phyloP scores from a whole-genome alignment of 2,888 invertebrate species.

The Ectemnius cavifrons region DNA sequence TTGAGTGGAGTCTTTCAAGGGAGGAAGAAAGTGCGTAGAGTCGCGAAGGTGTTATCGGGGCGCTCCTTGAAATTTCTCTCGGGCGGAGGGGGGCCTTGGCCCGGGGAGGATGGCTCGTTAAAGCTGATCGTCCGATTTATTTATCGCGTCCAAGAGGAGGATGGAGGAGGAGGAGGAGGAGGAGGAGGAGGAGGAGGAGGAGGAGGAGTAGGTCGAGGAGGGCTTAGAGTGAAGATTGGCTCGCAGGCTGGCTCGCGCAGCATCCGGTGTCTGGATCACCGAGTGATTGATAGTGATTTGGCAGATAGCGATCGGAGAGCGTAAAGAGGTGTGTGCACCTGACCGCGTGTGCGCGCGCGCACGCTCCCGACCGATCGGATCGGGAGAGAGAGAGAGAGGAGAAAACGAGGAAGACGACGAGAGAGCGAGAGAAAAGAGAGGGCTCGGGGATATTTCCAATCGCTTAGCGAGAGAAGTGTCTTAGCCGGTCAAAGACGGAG shows the following conservation, averaged over 20 bases:
- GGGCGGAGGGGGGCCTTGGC: neutral
- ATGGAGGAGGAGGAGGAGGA: conserved; percentile 23
- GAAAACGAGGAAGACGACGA: conserved; percentile 4
- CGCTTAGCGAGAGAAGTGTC: conserved; percentile 7
- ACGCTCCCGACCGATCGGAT: conserved; percentile 14
- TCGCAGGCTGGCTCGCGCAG: conserved; percentile 52
- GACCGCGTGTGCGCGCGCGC: conserved; percentile 53
- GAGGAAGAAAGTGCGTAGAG: neutral
- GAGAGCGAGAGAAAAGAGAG: conserved; percentile 16
- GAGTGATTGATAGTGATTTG: conserved; percentile 74
- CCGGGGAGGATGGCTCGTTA: conserved; percentile 46
- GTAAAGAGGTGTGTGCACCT: conserved; percentile 62
- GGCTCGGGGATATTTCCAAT: conserved; percentile 6
- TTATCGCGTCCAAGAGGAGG: conserved; percentile 58
- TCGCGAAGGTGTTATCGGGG: neutral
- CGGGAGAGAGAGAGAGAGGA: conserved; percentile 1
- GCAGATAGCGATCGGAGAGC: conserved; percentile 71
- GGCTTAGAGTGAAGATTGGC: conserved; percentile 60
- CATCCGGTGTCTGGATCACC: conserved; percentile 63
- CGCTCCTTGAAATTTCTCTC: neutral
- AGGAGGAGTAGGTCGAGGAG: conserved; percentile 22
- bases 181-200: conserved; percentile 40
- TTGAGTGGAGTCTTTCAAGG: no score
- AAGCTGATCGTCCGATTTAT: conserved; percentile 64
- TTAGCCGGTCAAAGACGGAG: conserved; percentile 37